These are phyloP conservation scores for Tricholaema leucomelas DNA, from an alignment of 2,113 vertebrate genomes.

Conservation along the genomic window DNA sequence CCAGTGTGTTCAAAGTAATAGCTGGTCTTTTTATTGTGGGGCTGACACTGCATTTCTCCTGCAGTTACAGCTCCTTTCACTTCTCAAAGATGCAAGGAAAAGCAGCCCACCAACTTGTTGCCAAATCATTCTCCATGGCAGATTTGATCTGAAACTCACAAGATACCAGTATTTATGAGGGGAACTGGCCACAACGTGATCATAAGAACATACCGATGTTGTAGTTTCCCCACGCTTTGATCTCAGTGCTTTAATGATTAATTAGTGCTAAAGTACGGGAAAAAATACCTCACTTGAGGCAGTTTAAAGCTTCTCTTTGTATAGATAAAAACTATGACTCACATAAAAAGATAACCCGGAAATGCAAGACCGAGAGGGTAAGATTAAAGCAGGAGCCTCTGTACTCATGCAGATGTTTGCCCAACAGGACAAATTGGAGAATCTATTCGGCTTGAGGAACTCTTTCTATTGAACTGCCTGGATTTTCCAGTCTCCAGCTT, in stretches of 20 bases:
- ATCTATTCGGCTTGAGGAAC: not conserved
- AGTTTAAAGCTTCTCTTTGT: constrained; percentile 49
- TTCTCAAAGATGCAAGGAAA: not conserved
- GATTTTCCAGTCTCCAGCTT: not conserved
- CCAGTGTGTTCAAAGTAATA: not conserved
- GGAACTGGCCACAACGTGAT: not conserved
- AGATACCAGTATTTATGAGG: constrained; percentile 23
- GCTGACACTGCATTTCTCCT: not conserved
- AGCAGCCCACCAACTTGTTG: not conserved
- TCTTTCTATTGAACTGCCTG: not conserved
- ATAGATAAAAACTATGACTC: constrained; percentile 52
- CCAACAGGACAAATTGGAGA: constrained; percentile 28
- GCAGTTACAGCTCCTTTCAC: not conserved
- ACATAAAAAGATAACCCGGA: constrained; percentile 53
- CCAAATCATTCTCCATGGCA: not conserved
- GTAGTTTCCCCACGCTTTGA: constrained; percentile 45
- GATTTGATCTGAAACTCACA: not conserved
- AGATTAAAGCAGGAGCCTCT: constrained; percentile 6
- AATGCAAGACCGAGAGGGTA: not conserved
- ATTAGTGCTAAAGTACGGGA: constrained; percentile 52
- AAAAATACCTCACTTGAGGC: constrained; percentile 53
- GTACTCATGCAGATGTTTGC: constrained; percentile 36
- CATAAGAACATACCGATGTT: not conserved
- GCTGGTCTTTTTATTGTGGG: not conserved
- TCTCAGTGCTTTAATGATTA: constrained; percentile 44